Base-by-base conservation (phyloP, 2,797 vertebrate genomes). In the Lacerta bilineata region DNA sequence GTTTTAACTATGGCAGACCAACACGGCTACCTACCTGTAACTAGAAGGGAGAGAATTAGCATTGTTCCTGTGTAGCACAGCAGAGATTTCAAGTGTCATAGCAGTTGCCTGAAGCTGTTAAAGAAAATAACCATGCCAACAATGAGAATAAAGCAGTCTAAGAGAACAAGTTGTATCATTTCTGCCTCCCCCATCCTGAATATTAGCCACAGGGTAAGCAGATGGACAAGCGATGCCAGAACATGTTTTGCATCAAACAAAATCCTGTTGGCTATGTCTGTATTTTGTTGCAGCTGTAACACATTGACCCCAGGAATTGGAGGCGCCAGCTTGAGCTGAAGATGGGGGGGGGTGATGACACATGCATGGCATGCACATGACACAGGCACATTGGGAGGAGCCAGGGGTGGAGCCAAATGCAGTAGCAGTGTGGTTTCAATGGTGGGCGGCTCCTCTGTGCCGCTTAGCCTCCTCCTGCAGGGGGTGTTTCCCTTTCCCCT, bases 281-380 rank as follows among this genome's bases (percentile, higher is more conserved):
- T 83, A 41, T 87, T 84, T 79, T 80, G 88, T 88, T 88, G 80
- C 68, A 87, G 90, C 90, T 92, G 88, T 72, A 91, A 74, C 85
- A 82, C 83, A 90, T n/a, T 90, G 91, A 95, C 86, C 92, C 92
- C 8, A 89, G 90, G 83, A 95, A 90, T 83, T 36, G 0, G 50
- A 55, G 50, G 50, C 3, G 50, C 50, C 50, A 55, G 50, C 13
- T 55, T 55, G 13, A 15, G 13, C 50, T 13, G 50, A 55, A 55
- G 50, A 55, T 55, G 5, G 41, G 50, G 50, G 50, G 50, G 50
- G 3, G 13, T 13, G 15, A 55, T 55, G 50, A 55, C 1, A 0
- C 50, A 55, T 55, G 50, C 50, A 55, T 55, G 13, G 15, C 50
- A 55, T 55, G 50, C 50, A 13, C 13, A 4, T 55, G 50, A 55